phyloP scores from a whole-genome alignment of 2,113 vertebrate genomes.

The Tichodroma muraria region DNA sequence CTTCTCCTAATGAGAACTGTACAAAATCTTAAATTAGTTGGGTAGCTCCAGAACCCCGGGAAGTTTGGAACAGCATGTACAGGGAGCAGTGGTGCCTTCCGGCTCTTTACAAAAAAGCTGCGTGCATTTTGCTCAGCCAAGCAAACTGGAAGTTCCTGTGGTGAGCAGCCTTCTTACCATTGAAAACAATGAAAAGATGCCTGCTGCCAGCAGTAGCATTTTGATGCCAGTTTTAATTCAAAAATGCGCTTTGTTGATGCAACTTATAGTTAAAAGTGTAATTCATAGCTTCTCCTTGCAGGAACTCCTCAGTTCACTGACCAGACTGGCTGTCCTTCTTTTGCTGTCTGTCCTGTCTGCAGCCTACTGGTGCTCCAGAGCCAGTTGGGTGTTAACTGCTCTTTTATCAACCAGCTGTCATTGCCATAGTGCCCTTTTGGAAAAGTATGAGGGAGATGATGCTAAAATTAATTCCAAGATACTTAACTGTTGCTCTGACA shows the following conservation, averaged over 20 bases:
- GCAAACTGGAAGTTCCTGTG: constrained; percentile 45
- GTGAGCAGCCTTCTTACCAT: constrained; percentile 17
- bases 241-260: background rate
- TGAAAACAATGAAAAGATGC: constrained; percentile 27
- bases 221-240: constrained; percentile 31
- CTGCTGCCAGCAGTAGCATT: constrained; percentile 25
- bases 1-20: constrained; percentile 13
- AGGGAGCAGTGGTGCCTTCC: constrained; percentile 43
- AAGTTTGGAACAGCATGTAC: constrained; percentile 12
- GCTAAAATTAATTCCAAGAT: background rate
- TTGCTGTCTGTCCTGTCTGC: background rate
- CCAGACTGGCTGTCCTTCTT: background rate
- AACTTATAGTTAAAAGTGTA: background rate
- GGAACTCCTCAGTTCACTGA: background rate
- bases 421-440: background rate
- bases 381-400: background rate
- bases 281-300: background rate
- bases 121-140: constrained; percentile 39
- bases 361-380: background rate
- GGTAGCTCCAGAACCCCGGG: background rate
- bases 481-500: background rate
- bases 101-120: constrained; percentile 21
- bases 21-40: background rate
- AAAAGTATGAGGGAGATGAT: background rate
- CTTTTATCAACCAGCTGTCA: background rate